phyloP scores from a whole-genome alignment of 2,888 invertebrate genomes.

The Polydrusus tereticollis region DNA sequence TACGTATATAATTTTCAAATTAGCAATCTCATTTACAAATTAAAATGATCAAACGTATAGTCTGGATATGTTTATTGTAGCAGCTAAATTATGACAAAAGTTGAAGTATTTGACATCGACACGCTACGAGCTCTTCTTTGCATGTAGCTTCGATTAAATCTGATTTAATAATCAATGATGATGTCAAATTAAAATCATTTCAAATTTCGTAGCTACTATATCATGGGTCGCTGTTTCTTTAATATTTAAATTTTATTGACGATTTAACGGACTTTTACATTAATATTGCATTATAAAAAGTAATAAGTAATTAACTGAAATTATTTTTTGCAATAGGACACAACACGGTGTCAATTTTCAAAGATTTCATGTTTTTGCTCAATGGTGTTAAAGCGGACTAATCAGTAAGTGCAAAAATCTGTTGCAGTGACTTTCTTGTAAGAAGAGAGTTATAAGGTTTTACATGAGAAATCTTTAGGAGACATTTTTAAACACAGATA shows the following conservation, averaged over 20 bases:
- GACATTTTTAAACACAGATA: too few species aligned
- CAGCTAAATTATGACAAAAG: slow-evolving; percentile 40
- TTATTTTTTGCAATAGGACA: background rate
- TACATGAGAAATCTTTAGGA: too few species aligned
- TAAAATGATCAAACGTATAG: slow-evolving; percentile 31
- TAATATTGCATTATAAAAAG: slow-evolving; percentile 3
- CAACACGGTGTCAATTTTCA: background rate
- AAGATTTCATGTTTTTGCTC: background rate
- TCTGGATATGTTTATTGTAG: slow-evolving; percentile 38
- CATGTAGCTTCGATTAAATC: slow-evolving; percentile 47
- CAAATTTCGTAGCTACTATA: slow-evolving; percentile 43
- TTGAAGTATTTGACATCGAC: slow-evolving; percentile 46
- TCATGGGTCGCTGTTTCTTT: slow-evolving; percentile 10
- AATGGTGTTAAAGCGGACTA: too few species aligned
- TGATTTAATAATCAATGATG: slow-evolving; percentile 48
- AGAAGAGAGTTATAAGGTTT: too few species aligned
- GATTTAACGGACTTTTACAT: slow-evolving; percentile 10
- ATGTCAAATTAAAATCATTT: slow-evolving; percentile 49
- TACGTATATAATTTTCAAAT: slow-evolving; percentile 25
- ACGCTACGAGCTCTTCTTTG: slow-evolving; percentile 41
- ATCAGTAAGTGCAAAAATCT: too few species aligned
- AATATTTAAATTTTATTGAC: slow-evolving; percentile 28
- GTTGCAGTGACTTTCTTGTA: too few species aligned
- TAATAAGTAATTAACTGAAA: background rate
- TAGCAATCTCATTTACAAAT: slow-evolving; percentile 36